Conservation (phyloP, 2,888 invertebrate species). For the Hanleya hanleyi region DNA sequence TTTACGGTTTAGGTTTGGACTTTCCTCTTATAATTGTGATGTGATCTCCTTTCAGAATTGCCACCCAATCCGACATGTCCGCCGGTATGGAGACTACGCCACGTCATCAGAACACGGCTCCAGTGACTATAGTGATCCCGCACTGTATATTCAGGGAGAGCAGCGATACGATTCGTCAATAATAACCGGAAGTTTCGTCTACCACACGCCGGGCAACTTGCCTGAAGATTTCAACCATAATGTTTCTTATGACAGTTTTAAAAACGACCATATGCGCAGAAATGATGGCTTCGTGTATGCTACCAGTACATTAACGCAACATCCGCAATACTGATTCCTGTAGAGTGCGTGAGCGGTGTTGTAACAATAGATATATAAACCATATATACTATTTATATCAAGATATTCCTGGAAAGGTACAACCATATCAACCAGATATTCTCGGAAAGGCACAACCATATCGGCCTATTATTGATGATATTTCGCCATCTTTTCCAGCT, state of each 20-base stretch:
- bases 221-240: constrained; percentile 20
- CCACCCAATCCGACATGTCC: neutral
- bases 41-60: neutral
- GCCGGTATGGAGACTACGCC: neutral
- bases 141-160: constrained; percentile 32
- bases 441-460: too few relatives aligned
- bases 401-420: too few relatives aligned
- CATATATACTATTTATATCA: too few relatives aligned
- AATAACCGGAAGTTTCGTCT: constrained; percentile 40
- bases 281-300: neutral
- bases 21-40: neutral
- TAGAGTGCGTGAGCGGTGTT: too few relatives aligned
- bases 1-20: too few relatives aligned
- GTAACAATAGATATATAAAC: too few relatives aligned
- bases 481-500: too few relatives aligned
- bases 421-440: too few relatives aligned
- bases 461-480: too few relatives aligned
- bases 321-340: too few relatives aligned
- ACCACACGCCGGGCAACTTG: constrained; percentile 39
- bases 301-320: neutral
- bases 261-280: constrained; percentile 34
- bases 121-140: constrained; percentile 28
- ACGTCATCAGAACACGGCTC: neutral
- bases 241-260: constrained; percentile 41
- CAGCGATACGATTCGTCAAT: constrained; percentile 41